These are phyloP conservation scores for Luperina testacea DNA, from an alignment of 2,888 invertebrate species.

Conservation along the genomic window DNA sequence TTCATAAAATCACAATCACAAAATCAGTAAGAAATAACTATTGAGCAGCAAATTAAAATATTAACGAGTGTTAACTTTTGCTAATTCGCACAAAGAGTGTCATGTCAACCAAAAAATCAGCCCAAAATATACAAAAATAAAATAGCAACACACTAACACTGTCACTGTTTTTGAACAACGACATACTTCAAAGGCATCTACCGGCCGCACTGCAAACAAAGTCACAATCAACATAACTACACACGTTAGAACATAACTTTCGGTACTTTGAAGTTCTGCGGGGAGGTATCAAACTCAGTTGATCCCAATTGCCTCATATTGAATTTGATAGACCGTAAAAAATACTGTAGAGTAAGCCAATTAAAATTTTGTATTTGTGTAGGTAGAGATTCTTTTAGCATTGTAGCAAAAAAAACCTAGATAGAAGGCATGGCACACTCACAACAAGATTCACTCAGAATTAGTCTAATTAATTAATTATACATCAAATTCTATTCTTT, in stretches of 20 bases:
- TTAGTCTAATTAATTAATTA: neutral
- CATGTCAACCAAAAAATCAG: conserved; percentile 25
- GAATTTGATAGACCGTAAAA: conserved; percentile 45
- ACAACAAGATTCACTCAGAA: neutral
- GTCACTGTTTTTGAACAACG: conserved; percentile 86
- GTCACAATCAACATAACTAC: conserved; percentile 37
- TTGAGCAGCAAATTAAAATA: neutral
- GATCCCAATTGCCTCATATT: conserved; percentile 56
- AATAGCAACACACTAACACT: conserved; percentile 79
- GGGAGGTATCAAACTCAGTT: conserved; percentile 52
- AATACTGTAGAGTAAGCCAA: conserved; percentile 18
- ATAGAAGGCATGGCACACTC: neutral
- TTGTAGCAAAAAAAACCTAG: neutral
- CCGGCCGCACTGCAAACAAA: conserved; percentile 64
- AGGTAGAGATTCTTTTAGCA: neutral
- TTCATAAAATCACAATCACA: neutral
- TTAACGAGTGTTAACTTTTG: neutral
- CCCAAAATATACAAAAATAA: conserved; percentile 23
- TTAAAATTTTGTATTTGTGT: conserved; percentile 23
- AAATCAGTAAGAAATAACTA: neutral
- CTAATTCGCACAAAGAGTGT: neutral
- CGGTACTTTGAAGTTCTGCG: conserved; percentile 33
- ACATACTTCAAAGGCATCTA: conserved; percentile 75
- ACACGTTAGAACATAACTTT: conserved; percentile 16
- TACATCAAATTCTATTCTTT: neutral